phyloP scores from a whole-genome alignment of 2,888 invertebrate genomes.

The Oxytorus armatus region DNA sequence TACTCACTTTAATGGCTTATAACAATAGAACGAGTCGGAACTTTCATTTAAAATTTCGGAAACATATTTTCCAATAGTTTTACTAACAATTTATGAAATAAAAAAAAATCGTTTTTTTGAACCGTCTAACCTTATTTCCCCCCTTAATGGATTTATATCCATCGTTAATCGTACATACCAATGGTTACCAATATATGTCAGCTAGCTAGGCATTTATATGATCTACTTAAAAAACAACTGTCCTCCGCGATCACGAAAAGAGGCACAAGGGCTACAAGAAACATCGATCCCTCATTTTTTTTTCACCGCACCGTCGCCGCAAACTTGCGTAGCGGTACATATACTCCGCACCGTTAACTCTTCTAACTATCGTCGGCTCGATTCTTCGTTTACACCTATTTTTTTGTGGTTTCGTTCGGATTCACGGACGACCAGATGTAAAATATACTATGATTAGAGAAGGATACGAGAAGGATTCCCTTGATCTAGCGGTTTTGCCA shows the following conservation, averaged over 20 bases:
- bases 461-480: constrained; percentile 50
- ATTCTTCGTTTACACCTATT: constrained; percentile 50
- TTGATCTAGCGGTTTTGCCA: constrained; percentile 68
- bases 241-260: neutral
- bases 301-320: constrained; percentile 64
- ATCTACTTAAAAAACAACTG: neutral
- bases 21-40: too few relatives aligned
- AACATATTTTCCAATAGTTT: too few relatives aligned
- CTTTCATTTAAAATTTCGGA: too few relatives aligned
- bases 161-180: too few relatives aligned
- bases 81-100: too few relatives aligned
- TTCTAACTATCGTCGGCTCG: constrained; percentile 39
- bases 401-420: constrained; percentile 74
- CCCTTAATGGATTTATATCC: too few relatives aligned
- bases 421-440: constrained; percentile 73
- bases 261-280: constrained; percentile 59
- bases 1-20: too few relatives aligned
- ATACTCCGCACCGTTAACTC: constrained; percentile 62
- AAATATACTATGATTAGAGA: constrained; percentile 22
- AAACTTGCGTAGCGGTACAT: constrained; percentile 54
- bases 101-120: too few relatives aligned
- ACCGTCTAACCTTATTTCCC: too few relatives aligned
- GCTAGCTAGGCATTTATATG: neutral
- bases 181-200: neutral
- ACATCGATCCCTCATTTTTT: constrained; percentile 59